phyloP scores from a whole-genome alignment of 2,797 vertebrate genomes.

The Megalops cyprinoides region DNA sequence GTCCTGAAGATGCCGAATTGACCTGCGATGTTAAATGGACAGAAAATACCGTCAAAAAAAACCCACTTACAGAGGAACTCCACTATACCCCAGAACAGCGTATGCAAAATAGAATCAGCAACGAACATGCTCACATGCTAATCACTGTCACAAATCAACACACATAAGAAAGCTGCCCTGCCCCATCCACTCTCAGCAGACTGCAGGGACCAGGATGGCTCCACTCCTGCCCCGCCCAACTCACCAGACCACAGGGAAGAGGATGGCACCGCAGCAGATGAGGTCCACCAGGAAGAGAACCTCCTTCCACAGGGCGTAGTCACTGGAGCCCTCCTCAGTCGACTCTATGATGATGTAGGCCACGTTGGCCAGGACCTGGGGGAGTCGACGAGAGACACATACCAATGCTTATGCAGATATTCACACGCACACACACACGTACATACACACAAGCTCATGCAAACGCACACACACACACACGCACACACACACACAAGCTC shows the following conservation, averaged over 20 bases:
- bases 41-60: not conserved
- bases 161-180: not conserved
- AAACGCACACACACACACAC: too few relatives aligned
- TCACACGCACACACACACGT: not conserved
- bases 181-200: constrained; percentile 67
- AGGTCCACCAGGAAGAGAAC: constrained; percentile 85
- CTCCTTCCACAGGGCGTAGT: constrained; percentile 83
- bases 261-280: constrained; percentile 83
- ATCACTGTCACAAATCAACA: not conserved
- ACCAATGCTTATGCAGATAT: too few relatives aligned
- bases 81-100: too few relatives aligned
- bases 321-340: constrained; percentile 80
- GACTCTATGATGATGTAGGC: constrained; percentile 84
- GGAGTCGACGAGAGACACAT: not conserved
- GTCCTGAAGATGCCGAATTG: constrained; percentile 85
- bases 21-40: constrained; percentile 68
- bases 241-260: constrained; percentile 85
- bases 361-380: constrained; percentile 77
- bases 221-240: constrained; percentile 45
- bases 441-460: not conserved
- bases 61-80: not conserved
- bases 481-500: too few relatives aligned
- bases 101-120: too few relatives aligned
- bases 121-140: too few relatives aligned
- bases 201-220: constrained; percentile 81